Conservation (phyloP, 2,888 invertebrate species). For the Thereva unica region DNA sequence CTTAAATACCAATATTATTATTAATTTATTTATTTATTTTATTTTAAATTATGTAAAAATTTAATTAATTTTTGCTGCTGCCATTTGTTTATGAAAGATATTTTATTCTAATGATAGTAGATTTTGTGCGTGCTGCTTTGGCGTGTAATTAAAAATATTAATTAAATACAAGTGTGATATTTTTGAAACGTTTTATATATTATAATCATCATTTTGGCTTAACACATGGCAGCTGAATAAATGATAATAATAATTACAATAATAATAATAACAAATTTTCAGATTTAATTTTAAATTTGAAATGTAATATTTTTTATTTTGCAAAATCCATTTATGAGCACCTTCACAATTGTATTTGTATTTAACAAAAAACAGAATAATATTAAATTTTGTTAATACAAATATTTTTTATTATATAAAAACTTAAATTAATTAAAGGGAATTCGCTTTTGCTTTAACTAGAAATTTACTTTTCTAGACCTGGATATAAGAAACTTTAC, state of each 20-base stretch:
- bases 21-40: slow-evolving; percentile 8
- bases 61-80: not conserved
- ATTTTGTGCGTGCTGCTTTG: slow-evolving; percentile 16
- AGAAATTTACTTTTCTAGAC: too few relatives aligned
- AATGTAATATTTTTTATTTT: too few relatives aligned
- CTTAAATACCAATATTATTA: not conserved
- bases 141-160: slow-evolving; percentile 18
- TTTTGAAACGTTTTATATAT: not conserved
- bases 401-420: too few relatives aligned
- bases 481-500: too few relatives aligned
- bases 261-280: slow-evolving; percentile 20
- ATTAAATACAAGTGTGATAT: slow-evolving; percentile 17
- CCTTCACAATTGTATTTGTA: too few relatives aligned
- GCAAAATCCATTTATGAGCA: too few relatives aligned
- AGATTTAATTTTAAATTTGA: too few relatives aligned
- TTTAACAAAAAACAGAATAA: too few relatives aligned
- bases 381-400: too few relatives aligned
- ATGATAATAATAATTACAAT: slow-evolving; percentile 19
- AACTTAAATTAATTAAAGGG: too few relatives aligned
- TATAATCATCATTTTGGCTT: slow-evolving; percentile 13
- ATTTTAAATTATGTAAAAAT: not conserved
- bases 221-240: slow-evolving; percentile 20
- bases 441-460: too few relatives aligned
- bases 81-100: slow-evolving; percentile 7
- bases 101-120: slow-evolving; percentile 3